Evolutionary conservation across 2,888 invertebrate species (phyloP).

Genomic region (Caradrina kadenii): DNA sequence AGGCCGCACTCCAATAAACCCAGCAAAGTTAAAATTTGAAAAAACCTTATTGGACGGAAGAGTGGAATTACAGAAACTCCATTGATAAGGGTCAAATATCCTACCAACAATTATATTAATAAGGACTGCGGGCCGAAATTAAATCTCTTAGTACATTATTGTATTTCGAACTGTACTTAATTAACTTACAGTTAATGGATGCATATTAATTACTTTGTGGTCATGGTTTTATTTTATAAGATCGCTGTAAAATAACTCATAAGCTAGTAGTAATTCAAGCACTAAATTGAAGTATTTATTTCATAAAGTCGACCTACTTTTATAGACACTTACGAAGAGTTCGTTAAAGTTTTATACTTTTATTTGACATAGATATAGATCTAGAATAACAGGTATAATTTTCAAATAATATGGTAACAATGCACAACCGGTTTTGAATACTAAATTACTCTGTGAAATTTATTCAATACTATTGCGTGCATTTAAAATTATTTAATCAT

Average conservation of each 20-base stretch:
- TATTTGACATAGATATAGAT: constrained; percentile 33
- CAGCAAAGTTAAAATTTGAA: constrained; percentile 56
- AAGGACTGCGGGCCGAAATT: constrained; percentile 41
- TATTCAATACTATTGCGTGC: neutral
- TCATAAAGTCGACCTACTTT: constrained; percentile 37
- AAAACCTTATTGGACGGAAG: constrained; percentile 49
- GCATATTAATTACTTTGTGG: constrained; percentile 43
- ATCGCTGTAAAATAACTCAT: constrained; percentile 44
- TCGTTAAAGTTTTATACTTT: constrained; percentile 48
- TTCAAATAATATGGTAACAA: constrained; percentile 32
- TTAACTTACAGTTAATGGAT: constrained; percentile 51
- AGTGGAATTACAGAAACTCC: constrained; percentile 57
- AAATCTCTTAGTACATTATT: constrained; percentile 36
- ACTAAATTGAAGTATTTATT: constrained; percentile 54
- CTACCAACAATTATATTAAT: constrained; percentile 54
- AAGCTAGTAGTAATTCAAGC: constrained; percentile 40
- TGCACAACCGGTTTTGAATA: neutral
- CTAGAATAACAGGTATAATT: constrained; percentile 34
- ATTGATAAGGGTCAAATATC: constrained; percentile 60
- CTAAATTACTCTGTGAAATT: constrained; percentile 6
- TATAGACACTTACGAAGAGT: constrained; percentile 37
- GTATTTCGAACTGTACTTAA: constrained; percentile 46
- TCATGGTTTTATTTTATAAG: constrained; percentile 38
- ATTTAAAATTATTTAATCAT: constrained; percentile 2
- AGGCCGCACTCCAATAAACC: constrained; percentile 58